These are phyloP conservation scores for Drosophila tanythrix DNA, from an alignment of 2,888 invertebrate genomes.

Conservation along the genomic window DNA sequence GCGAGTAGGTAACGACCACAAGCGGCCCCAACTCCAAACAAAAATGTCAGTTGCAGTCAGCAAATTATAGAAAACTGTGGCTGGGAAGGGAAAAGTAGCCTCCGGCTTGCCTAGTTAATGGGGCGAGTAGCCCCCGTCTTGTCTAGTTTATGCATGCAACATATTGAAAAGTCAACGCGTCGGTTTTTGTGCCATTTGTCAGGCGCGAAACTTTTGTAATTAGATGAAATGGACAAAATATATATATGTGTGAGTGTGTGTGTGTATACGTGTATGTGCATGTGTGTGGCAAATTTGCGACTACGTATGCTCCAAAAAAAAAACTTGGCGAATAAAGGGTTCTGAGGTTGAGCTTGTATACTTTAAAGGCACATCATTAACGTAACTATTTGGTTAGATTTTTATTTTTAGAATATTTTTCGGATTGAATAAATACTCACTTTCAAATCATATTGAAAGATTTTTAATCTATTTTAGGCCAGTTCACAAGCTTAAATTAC, in stretches of 20 bases:
- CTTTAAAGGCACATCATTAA: neutral
- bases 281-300: slow-evolving; percentile 26
- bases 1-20: slow-evolving; percentile 46
- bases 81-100: neutral
- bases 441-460: neutral
- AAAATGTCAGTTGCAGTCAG: slow-evolving; percentile 54
- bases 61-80: slow-evolving; percentile 5
- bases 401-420: neutral
- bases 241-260: neutral
- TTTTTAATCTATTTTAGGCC: neutral
- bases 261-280: neutral
- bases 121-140: neutral
- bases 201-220: slow-evolving; percentile 68
- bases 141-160: slow-evolving; percentile 62
- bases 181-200: slow-evolving; percentile 63
- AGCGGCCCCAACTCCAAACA: slow-evolving; percentile 21
- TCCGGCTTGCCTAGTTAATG: neutral
- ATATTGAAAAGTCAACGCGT: slow-evolving; percentile 69
- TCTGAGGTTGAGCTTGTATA: neutral
- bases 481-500: neutral
- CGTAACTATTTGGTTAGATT: neutral
- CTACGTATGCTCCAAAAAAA: slow-evolving; percentile 1
- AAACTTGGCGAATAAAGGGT: neutral
- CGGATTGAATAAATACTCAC: neutral
- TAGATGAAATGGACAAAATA: slow-evolving; percentile 58